Evolutionary conservation across 64 coral and sea anemone genomes (phyloP), one percentile per base, ranked within the genome.

Genomic region (Cladopsammia gracilis): DNA sequence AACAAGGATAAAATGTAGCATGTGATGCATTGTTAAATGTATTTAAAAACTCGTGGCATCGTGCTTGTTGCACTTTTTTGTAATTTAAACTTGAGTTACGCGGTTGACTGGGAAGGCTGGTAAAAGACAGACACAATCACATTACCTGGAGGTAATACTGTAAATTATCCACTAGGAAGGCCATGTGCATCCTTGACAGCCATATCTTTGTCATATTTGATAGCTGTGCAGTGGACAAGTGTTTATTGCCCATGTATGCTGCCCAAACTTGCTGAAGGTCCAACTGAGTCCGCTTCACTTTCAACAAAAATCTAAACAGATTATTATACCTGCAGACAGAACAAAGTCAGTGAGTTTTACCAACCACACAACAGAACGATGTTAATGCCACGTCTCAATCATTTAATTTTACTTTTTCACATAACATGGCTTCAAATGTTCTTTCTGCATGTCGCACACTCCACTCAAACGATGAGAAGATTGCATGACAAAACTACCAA

Each of bases 161-260:
- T 58, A 99, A 70, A 44, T 99, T 99, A 71, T 99, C 94, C 4
- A 99, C 91, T 46, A 99, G 84, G 67, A 99, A 99, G 25, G 94
- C 94, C 98, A 99, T 99, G 61, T 99, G 94, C 98, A 99, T 99
- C 75, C 98, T 90, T 45, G 96, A 73, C 6, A 99, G 88, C 98
- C 98, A 99, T 14, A 94, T 76, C 66, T 95, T 90, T 19, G 91
- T 94, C 67, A 90, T 67, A 71, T 96, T 87, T 62, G 77, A 72
- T 24, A 77, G 48, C 26, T 91, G 70, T 23, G 75, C 82, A 4
- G 86, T 65, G 24, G 86, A 22, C 22, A 76, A 61, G 70, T 97
- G 88, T 60, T 86, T 97, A 26, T 82, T 77, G 14, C 91, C 94
- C 89, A 96, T 99, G 65, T 94, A 95, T 11, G 81, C 85, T 0